Percentiles rank a stretch among this genome's conserved stretches.
These are phyloP conservation scores for Xestia rhomboidea DNA, from an alignment of 2,888 invertebrate genomes.

Conservation along the genomic window DNA sequence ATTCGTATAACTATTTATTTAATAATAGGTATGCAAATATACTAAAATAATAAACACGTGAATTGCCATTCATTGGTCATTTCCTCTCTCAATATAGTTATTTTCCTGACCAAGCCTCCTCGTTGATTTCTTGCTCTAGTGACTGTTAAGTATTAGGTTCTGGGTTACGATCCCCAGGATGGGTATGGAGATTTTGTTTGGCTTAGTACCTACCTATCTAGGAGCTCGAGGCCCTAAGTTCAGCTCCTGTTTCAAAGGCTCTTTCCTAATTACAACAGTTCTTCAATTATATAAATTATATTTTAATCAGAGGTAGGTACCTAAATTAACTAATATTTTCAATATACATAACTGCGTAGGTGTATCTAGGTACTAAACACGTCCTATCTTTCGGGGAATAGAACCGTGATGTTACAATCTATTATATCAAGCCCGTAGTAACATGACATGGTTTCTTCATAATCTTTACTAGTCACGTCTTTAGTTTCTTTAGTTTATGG, in stretches of 20 bases:
- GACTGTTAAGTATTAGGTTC: neutral
- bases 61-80: conserved; percentile 10
- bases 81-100: conserved; percentile 40
- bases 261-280: neutral
- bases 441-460: conserved; percentile 41
- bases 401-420: neutral
- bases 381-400: neutral
- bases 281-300: neutral
- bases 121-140: neutral
- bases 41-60: conserved; percentile 3
- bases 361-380: neutral
- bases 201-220: neutral
- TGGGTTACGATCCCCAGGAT: too few relatives aligned
- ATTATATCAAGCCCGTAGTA: conserved; percentile 25
- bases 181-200: neutral
- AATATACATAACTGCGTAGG: neutral
- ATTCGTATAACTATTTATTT: conserved; percentile 15
- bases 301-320: neutral
- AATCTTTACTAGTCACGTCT: conserved; percentile 67
- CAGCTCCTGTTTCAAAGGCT: neutral
- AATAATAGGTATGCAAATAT: conserved; percentile 25
- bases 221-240: neutral
- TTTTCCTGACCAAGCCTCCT: conserved; percentile 29
- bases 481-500: conserved; percentile 63
- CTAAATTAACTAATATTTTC: too few relatives aligned